A percentile compares a stretch with the other conserved stretches of the same genome.
Evolutionary conservation across 2,113 vertebrate species (phyloP).

Genomic region (Dipodomys spectabilis): DNA sequence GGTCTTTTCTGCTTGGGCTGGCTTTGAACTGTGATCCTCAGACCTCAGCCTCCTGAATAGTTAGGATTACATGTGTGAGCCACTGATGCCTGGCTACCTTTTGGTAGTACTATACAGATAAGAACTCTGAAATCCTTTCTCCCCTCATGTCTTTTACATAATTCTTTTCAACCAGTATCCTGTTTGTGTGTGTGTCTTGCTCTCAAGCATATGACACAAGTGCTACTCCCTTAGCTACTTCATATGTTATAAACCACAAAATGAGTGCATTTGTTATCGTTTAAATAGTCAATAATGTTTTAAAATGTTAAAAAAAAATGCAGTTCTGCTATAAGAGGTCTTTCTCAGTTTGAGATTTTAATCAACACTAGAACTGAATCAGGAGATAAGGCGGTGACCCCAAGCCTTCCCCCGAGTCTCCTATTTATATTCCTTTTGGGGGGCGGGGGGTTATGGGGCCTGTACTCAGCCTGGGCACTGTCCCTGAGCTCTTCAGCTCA

Average conservation of each 20-base stretch:
- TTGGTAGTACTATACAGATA: background rate
- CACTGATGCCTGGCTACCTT: background rate
- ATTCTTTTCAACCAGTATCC: background rate
- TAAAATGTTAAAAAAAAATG: slow-evolving; percentile 12
- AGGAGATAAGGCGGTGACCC: slow-evolving; percentile 5
- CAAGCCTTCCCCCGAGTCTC: background rate
- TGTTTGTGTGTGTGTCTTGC: too few species aligned
- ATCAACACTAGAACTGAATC: background rate
- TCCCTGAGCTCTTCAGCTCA: too few species aligned
- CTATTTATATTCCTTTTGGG: background rate
- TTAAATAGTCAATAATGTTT: background rate
- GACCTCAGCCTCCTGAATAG: too few species aligned
- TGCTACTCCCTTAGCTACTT: background rate
- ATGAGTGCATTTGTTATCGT: background rate
- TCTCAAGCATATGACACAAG: too few species aligned
- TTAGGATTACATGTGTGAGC: too few species aligned
- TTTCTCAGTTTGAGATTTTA: background rate
- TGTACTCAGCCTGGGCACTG: too few species aligned
- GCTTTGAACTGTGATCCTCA: too few species aligned
- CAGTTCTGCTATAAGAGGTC: background rate
- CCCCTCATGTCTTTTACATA: background rate
- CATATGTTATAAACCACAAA: background rate
- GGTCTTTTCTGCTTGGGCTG: too few species aligned
- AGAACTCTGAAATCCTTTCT: background rate
- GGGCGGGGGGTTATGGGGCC: too few species aligned